Conservation (phyloP, 92 coral and sea anemone species). For the Palythoa grandiflora region DNA sequence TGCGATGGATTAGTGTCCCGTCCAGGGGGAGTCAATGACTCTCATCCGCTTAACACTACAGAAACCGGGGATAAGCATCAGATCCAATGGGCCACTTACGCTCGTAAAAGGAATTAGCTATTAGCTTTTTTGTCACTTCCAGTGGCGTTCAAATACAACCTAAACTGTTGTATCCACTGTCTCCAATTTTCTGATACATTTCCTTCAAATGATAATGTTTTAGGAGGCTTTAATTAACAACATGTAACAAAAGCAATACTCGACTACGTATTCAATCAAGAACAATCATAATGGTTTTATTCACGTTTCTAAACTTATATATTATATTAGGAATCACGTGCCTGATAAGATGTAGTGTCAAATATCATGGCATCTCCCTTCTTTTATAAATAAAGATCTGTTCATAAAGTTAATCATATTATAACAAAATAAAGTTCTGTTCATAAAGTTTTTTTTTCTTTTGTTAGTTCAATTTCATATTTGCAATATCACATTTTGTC, state of each 20-base stretch:
- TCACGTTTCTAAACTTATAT: conserved; percentile 5
- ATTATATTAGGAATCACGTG: background rate
- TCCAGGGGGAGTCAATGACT: too few species aligned
- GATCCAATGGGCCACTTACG: too few species aligned
- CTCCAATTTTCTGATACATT: conserved; percentile 31
- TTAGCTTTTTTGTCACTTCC: conserved; percentile 25
- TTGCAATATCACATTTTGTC: background rate
- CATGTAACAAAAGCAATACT: background rate
- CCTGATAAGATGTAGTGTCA: background rate
- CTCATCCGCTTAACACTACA: too few species aligned
- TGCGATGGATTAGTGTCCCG: too few species aligned
- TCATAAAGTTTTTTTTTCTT: background rate
- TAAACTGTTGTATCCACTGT: conserved; percentile 36
- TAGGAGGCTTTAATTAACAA: conserved; percentile 19
- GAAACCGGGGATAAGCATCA: too few species aligned
- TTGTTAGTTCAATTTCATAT: background rate
- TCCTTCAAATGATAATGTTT: conserved; percentile 24
- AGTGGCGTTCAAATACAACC: conserved; percentile 14
- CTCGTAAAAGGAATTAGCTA: too few species aligned
- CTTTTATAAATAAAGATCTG: conserved; percentile 5
- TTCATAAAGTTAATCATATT: background rate
- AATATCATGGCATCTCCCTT: conserved; percentile 11
- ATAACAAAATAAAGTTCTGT: background rate
- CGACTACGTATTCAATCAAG: background rate
- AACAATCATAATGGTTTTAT: background rate